These are phyloP conservation scores for Tachysurus fulvidraco DNA, from an alignment of 2,113 vertebrate species.

Conservation along the genomic window DNA sequence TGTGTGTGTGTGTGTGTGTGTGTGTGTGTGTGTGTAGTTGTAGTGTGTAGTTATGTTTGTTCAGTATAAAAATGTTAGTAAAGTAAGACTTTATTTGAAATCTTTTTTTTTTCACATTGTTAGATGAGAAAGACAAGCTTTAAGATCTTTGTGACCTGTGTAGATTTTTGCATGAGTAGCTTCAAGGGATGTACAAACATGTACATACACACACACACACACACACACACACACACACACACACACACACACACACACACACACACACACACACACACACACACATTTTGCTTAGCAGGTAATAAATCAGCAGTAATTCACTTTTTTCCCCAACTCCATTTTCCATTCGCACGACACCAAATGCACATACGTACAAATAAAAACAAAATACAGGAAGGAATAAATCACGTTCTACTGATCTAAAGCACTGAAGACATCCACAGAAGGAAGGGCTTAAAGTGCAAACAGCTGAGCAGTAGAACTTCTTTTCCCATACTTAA, in stretches of 20 bases:
- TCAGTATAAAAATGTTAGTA: slow-evolving; percentile 58
- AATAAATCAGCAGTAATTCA: slow-evolving; percentile 54
- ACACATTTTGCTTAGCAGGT: slow-evolving; percentile 36
- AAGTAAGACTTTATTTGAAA: slow-evolving; percentile 82
- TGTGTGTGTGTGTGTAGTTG: slow-evolving; percentile 1
- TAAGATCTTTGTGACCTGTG: slow-evolving; percentile 67
- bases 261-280: slow-evolving; percentile 20
- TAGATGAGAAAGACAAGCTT: slow-evolving; percentile 82
- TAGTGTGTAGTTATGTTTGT: slow-evolving; percentile 4
- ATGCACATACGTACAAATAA: slow-evolving; percentile 24
- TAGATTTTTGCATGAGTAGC: slow-evolving; percentile 75
- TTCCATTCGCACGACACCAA: slow-evolving; percentile 26
- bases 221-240: slow-evolving; percentile 28
- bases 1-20: neutral
- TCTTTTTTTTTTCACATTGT: slow-evolving; percentile 78
- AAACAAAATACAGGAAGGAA: slow-evolving; percentile 41
- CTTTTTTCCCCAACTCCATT: slow-evolving; percentile 30
- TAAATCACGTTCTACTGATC: slow-evolving; percentile 66
- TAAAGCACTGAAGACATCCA: slow-evolving; percentile 74
- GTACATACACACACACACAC: slow-evolving; percentile 5
- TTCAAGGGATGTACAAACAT: slow-evolving; percentile 65
- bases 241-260: slow-evolving; percentile 21
- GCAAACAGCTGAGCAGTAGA: slow-evolving; percentile 70
- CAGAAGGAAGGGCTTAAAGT: slow-evolving; percentile 70
- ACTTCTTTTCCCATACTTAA: slow-evolving; percentile 41